Percentiles rank a stretch among this genome's conserved stretches.
These are phyloP conservation scores for Pseudochirops corinnae DNA, from an alignment of 2,797 vertebrate species.

Conservation along the genomic window DNA sequence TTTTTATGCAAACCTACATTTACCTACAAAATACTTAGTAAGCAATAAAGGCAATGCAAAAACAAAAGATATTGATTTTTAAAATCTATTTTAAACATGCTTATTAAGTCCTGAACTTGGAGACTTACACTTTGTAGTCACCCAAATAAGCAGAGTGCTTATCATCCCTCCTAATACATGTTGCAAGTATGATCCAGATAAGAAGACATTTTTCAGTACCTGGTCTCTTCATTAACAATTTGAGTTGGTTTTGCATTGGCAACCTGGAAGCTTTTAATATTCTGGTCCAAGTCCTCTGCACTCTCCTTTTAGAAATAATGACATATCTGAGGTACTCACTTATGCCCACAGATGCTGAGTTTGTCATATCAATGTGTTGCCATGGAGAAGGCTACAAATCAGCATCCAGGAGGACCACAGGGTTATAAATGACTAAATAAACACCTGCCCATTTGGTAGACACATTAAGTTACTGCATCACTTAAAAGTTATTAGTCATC, in stretches of 20 bases:
- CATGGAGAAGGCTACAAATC: slow-evolving; percentile 20
- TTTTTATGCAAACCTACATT: neutral
- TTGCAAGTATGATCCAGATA: neutral
- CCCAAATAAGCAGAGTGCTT: neutral
- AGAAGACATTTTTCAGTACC: neutral
- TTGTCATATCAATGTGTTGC: slow-evolving; percentile 21
- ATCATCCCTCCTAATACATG: neutral
- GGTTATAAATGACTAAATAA: neutral
- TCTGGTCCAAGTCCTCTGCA: neutral
- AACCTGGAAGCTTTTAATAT: neutral
- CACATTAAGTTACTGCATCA: neutral
- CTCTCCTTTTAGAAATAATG: neutral
- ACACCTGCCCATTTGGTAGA: neutral
- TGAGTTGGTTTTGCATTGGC: neutral
- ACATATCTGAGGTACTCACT: neutral
- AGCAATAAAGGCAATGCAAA: neutral
- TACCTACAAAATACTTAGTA: neutral
- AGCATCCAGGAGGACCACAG: rapidly evolving
- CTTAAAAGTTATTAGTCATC: neutral
- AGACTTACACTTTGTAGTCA: neutral
- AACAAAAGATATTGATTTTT: neutral
- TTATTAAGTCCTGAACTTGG: neutral
- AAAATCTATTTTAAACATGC: neutral
- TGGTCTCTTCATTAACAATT: neutral
- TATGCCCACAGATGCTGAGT: neutral